These are phyloP conservation scores for Stichopus chloronotus DNA, from an alignment of 35 echinoderm and acorn worm species.

Conservation along the genomic window DNA sequence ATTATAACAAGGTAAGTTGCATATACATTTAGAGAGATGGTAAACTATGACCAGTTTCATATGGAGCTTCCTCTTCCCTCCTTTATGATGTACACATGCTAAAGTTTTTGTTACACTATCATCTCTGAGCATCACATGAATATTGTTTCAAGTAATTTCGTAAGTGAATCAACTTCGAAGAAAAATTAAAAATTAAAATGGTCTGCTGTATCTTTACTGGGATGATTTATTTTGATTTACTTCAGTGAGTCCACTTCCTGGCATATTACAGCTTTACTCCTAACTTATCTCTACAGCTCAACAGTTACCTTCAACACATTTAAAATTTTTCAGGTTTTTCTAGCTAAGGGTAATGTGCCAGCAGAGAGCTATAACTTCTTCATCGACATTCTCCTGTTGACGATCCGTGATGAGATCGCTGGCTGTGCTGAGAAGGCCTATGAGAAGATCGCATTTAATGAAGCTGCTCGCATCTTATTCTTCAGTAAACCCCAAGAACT, in stretches of 20 bases:
- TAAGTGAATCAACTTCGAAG: too few species aligned
- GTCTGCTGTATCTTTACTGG: too few species aligned
- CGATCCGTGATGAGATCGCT: constrained; percentile 91
- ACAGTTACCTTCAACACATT: not conserved
- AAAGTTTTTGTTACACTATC: not conserved
- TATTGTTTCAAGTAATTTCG: too few species aligned
- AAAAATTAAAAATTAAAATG: too few species aligned
- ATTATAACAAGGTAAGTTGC: constrained; percentile 93
- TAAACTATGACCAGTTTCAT: too few species aligned
- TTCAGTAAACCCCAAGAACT: constrained; percentile 66
- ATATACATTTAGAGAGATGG: not conserved
- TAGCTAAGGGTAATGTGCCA: constrained; percentile 96
- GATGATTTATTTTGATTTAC: too few species aligned
- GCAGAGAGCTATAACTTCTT: constrained; percentile 97
- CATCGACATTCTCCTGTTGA: constrained; percentile 93
- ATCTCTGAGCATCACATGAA: not conserved
- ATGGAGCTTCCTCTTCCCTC: too few species aligned
- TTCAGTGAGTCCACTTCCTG: too few species aligned
- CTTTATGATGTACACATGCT: too few species aligned
- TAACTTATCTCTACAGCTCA: too few species aligned
- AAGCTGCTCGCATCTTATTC: constrained; percentile 92
- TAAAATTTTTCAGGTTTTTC: constrained; percentile 84
- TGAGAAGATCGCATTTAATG: constrained; percentile 85
- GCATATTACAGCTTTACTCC: too few species aligned
- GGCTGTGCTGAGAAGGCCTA: constrained; percentile 95